Conservation (phyloP, 2,888 invertebrate genomes). For the Calameuta pallipes region DNA sequence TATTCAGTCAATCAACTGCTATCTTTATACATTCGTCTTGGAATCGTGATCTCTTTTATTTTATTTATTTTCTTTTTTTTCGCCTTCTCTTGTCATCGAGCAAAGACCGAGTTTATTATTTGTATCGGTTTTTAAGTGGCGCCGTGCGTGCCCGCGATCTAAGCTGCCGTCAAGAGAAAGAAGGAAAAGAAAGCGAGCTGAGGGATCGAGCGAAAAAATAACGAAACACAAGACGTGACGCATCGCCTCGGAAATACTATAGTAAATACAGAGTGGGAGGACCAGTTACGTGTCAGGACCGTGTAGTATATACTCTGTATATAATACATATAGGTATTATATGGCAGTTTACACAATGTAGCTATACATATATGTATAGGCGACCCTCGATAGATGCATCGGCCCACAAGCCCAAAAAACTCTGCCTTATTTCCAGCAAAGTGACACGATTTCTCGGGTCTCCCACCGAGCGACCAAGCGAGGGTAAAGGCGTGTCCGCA, state of each 20-base stretch:
- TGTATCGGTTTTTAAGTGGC: not conserved
- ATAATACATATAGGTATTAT: not conserved
- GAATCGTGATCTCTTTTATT: not conserved
- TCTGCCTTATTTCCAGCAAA: not conserved
- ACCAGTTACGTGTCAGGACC: not conserved
- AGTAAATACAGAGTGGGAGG: not conserved
- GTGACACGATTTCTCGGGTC: not conserved
- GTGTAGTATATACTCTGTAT: not conserved
- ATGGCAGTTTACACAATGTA: not conserved
- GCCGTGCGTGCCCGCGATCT: not conserved
- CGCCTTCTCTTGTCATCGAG: not conserved
- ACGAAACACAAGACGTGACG: not conserved
- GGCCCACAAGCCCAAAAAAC: not conserved
- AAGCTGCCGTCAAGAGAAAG: not conserved
- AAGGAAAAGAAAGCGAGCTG: not conserved
- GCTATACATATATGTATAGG: not conserved
- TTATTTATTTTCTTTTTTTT: not conserved
- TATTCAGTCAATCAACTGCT: not conserved
- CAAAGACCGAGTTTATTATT: not conserved
- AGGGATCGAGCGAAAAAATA: not conserved
- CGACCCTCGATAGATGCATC: not conserved
- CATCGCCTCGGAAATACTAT: not conserved
- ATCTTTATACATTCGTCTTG: not conserved
- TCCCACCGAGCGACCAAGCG: not conserved
- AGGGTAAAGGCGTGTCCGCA: not conserved